Conservation (phyloP, 1,140 invertebrate genomes). For the Drosophila punjabiensis region DNA sequence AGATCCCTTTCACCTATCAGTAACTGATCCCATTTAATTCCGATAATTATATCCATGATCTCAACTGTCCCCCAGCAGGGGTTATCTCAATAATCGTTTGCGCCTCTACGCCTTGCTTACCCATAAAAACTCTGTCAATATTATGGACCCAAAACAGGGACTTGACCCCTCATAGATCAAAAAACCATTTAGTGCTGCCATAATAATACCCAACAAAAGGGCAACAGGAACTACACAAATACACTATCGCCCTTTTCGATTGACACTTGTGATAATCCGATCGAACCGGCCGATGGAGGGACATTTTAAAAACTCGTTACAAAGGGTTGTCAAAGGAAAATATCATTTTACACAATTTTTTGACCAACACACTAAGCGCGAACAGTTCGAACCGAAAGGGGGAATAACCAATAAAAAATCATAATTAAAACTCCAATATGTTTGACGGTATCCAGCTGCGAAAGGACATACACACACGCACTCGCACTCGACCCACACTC, state of each 20-base stretch:
- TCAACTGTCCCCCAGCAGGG: slow-evolving; percentile 10
- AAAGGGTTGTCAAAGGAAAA: slow-evolving; percentile 61
- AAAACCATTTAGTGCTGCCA: slow-evolving; percentile 35
- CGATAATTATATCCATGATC: slow-evolving; percentile 11
- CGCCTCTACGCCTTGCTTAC: slow-evolving; percentile 17
- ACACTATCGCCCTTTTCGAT: slow-evolving; percentile 53
- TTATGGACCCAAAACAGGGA: neutral
- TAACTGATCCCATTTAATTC: slow-evolving; percentile 13
- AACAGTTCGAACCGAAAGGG: slow-evolving; percentile 61
- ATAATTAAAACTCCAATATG: slow-evolving; percentile 82
- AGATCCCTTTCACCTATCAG: neutral
- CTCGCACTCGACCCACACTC: slow-evolving; percentile 19
- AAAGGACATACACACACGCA: slow-evolving; percentile 39
- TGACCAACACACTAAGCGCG: slow-evolving; percentile 70
- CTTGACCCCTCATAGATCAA: slow-evolving; percentile 41
- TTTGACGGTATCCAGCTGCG: slow-evolving; percentile 74
- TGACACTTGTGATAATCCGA: slow-evolving; percentile 68
- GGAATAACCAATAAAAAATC: slow-evolving; percentile 77
- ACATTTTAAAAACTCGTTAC: slow-evolving; percentile 62
- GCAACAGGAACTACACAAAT: slow-evolving; percentile 23
- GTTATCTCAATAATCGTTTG: slow-evolving; percentile 33
- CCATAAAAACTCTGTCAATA: slow-evolving; percentile 45
- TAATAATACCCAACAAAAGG: slow-evolving; percentile 33
- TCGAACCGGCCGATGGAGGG: slow-evolving; percentile 33
- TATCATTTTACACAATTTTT: slow-evolving; percentile 80